Percentiles rank a stretch among this genome's conserved stretches.
phyloP scores from a whole-genome alignment of 2,888 invertebrate genomes.

The Lithodes maja region DNA sequence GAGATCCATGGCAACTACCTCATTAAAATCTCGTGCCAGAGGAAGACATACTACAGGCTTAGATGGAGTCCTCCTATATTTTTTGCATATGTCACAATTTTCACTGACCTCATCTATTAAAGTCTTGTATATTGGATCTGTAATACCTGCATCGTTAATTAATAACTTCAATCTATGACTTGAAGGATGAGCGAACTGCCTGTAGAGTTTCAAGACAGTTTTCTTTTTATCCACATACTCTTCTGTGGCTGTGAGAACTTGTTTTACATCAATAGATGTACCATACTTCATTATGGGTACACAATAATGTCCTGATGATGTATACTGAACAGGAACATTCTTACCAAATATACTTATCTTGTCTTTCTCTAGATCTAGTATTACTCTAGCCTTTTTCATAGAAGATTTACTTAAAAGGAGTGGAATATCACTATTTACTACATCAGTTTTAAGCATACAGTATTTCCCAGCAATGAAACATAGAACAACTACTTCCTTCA shows the following conservation, averaged over 20 bases:
- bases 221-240: neutral
- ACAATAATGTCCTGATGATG: constrained; percentile 7
- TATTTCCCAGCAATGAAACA: neutral
- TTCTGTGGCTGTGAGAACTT: neutral
- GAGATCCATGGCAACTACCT: constrained; percentile 17
- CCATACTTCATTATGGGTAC: neutral
- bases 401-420: constrained; percentile 8
- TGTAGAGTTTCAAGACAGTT: neutral
- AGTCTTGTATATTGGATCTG: neutral
- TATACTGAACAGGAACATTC: neutral
- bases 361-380: neutral
- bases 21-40: neutral
- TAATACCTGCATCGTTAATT: neutral
- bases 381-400: neutral
- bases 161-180: neutral
- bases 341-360: neutral
- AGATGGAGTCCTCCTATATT: constrained; percentile 5
- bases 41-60: constrained; percentile 6
- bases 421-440: neutral
- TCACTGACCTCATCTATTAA: neutral
- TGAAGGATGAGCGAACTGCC: constrained; percentile 16
- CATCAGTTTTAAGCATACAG: neutral
- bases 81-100: neutral
- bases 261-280: neutral
- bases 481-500: neutral